Conservation (phyloP, 2,797 vertebrate species). For the Molossus alvarezi region DNA sequence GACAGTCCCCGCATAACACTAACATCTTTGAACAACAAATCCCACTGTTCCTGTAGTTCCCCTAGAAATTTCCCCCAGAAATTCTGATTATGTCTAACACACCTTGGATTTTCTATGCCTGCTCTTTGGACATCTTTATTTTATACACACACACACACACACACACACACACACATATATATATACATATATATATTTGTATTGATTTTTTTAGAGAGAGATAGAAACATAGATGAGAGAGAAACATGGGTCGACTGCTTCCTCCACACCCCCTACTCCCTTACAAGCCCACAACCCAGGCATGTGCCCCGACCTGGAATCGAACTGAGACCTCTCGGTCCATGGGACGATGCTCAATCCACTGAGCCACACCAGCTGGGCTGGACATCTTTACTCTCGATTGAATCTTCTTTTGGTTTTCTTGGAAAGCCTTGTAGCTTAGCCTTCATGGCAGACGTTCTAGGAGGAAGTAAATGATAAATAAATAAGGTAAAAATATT, state of each 20-base stretch:
- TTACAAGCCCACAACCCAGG: too few relatives aligned
- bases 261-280: too few relatives aligned
- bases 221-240: too few relatives aligned
- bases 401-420: slow-evolving; percentile 26
- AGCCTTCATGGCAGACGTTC: background rate
- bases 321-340: too few relatives aligned
- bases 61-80: slow-evolving; percentile 35
- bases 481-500: slow-evolving; percentile 1
- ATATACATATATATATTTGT: too few relatives aligned
- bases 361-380: too few relatives aligned
- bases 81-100: background rate
- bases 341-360: too few relatives aligned
- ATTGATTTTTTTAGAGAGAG: too few relatives aligned
- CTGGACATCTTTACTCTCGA: background rate
- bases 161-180: too few relatives aligned
- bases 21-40: background rate
- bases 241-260: too few relatives aligned
- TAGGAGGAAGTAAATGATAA: background rate
- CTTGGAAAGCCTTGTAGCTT: background rate
- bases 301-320: too few relatives aligned
- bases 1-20: background rate
- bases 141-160: too few relatives aligned
- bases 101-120: background rate
- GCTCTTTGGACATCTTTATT: background rate
- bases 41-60: background rate